phyloP scores from a whole-genome alignment of 2,113 vertebrate species.

The Osmerus mordax region DNA sequence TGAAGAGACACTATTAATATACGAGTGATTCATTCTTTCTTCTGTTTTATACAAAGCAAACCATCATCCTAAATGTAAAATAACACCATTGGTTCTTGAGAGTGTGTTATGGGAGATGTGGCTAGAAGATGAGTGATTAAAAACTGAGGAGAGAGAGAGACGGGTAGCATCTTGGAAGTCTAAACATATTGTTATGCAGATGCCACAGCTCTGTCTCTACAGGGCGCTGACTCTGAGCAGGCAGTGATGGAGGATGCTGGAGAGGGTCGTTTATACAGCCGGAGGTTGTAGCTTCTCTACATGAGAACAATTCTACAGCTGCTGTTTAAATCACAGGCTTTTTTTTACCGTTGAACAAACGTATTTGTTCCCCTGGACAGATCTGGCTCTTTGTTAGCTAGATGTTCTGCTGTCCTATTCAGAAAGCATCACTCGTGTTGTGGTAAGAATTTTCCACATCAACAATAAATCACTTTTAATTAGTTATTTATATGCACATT shows the following conservation, averaged over 20 bases:
- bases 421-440: not conserved
- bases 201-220: constrained; percentile 40
- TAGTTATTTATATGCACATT: constrained; percentile 60
- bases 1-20: constrained; percentile 48
- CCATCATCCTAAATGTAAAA: constrained; percentile 42
- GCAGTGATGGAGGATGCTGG: constrained; percentile 21
- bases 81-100: constrained; percentile 19
- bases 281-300: not conserved
- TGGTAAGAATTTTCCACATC: constrained; percentile 21
- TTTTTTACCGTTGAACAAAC: no score
- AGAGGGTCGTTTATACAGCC: constrained; percentile 20
- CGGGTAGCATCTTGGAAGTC: constrained; percentile 21
- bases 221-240: constrained; percentile 33
- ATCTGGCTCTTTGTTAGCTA: no score
- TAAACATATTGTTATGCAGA: constrained; percentile 48
- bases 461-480: constrained; percentile 52
- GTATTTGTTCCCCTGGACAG: no score
- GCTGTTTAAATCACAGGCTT: no score
- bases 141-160: constrained; percentile 33
- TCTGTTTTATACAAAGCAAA: constrained; percentile 53
- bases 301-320: not conserved
- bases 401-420: not conserved
- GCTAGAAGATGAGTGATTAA: constrained; percentile 52
- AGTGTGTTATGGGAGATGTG: constrained; percentile 41
- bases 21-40: constrained; percentile 52